Evolutionary conservation across 1,140 invertebrate genomes (phyloP).

Genomic region (Paraescarpia echinospica): DNA sequence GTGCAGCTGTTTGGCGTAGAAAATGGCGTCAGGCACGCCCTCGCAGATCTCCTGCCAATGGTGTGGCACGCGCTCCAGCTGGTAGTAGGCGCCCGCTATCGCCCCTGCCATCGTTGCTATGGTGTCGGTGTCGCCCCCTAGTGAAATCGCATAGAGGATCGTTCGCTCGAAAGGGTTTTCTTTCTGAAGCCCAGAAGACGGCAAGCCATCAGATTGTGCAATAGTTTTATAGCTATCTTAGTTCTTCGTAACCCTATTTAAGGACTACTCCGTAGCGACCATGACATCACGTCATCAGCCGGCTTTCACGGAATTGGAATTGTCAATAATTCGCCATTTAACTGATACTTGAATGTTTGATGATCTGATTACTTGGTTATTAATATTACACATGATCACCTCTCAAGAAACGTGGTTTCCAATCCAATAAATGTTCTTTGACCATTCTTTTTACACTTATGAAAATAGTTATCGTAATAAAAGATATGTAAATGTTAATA

Average conservation of each 20-base stretch:
- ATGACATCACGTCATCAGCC: not conserved
- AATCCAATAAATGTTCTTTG: no score
- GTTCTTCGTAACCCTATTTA: not conserved
- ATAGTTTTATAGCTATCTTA: not conserved
- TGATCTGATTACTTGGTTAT: no score
- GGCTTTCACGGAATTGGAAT: no score
- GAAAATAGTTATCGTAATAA: no score
- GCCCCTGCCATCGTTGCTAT: constrained; percentile 79
- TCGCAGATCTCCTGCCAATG: constrained; percentile 65
- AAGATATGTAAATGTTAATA: no score
- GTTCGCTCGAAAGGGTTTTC: constrained; percentile 62
- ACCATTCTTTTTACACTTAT: no score
- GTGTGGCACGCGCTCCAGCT: constrained; percentile 65
- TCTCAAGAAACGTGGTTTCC: no score
- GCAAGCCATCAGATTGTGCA: not conserved
- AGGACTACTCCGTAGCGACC: not conserved
- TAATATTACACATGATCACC: no score
- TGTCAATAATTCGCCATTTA: no score
- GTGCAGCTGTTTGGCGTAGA: constrained; percentile 49
- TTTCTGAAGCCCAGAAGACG: constrained; percentile 13
- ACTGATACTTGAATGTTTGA: no score
- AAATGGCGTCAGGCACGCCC: constrained; percentile 45
- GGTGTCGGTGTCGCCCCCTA: constrained; percentile 81
- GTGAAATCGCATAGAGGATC: constrained; percentile 70
- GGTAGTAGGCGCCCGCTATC: constrained; percentile 74